Percentiles rank a stretch among this genome's conserved stretches.
phyloP scores from a whole-genome alignment of 1,140 invertebrate genomes.

The Drosophila novamexicana region DNA sequence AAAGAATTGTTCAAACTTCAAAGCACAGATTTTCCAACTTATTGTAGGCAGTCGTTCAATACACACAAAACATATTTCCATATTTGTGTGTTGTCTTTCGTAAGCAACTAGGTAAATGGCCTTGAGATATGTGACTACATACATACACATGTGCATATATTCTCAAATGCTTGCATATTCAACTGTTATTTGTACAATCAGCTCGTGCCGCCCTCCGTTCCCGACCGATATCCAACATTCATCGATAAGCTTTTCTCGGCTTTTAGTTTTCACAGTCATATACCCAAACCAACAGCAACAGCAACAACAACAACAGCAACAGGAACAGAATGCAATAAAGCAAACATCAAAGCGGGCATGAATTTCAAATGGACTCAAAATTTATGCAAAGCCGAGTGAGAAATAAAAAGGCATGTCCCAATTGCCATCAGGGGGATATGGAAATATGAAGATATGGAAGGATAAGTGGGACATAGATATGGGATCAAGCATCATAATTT shows the following conservation, averaged over 20 bases:
- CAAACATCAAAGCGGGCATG: slow-evolving; percentile 61
- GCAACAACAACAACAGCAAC: slow-evolving; percentile 4
- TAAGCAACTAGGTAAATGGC: no score
- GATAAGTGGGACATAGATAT: slow-evolving; percentile 3
- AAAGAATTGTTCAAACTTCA: no score
- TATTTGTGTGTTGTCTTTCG: background rate
- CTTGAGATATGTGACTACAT: no score
- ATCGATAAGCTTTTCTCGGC: slow-evolving; percentile 15
- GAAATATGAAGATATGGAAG: background rate
- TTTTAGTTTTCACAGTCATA: background rate
- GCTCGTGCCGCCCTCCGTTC: background rate
- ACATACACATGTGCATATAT: no score
- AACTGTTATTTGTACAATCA: slow-evolving; percentile 10
- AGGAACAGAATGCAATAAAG: slow-evolving; percentile 50
- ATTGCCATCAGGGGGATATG: slow-evolving; percentile 26
- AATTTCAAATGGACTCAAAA: slow-evolving; percentile 56
- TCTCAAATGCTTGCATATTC: slow-evolving; percentile 6
- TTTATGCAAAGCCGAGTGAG: slow-evolving; percentile 61
- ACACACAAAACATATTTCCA: background rate
- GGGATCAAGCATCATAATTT: slow-evolving; percentile 2
- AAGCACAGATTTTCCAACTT: no score
- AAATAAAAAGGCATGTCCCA: slow-evolving; percentile 28
- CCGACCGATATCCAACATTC: background rate
- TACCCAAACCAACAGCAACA: slow-evolving; percentile 1
- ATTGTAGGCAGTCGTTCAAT: no score